phyloP scores from a whole-genome alignment of 2,797 vertebrate species.

The Chloroceryle amazona region DNA sequence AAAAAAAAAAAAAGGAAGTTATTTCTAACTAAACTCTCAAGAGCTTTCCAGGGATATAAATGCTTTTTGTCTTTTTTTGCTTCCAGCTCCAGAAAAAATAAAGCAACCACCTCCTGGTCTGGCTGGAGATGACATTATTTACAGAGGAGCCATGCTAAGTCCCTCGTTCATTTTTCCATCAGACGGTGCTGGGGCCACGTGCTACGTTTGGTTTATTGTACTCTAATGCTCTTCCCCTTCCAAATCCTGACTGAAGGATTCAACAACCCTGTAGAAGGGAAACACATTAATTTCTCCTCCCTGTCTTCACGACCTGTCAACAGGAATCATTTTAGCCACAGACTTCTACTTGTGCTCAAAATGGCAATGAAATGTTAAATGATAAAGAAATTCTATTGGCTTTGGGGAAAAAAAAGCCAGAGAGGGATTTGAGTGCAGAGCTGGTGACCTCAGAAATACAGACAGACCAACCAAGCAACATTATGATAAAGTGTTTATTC shows the following conservation, averaged over 20 bases:
- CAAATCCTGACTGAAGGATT: not conserved
- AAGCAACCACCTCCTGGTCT: not conserved
- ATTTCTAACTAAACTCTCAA: not conserved
- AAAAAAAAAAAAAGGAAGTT: not conserved
- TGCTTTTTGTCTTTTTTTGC: not conserved
- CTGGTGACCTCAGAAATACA: not conserved
- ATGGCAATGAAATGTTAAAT: too few species aligned
- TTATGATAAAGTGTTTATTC: slow-evolving; percentile 80
- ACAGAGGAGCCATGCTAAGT: not conserved
- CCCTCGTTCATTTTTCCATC: not conserved
- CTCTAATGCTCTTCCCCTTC: not conserved
- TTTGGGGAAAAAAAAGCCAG: not conserved
- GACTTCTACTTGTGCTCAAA: not conserved
- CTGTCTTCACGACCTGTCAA: not conserved
- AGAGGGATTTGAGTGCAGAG: not conserved
- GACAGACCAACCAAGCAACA: slow-evolving; percentile 50
- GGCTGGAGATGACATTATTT: not conserved
- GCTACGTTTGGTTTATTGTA: rapidly evolving
- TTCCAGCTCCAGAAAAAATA: not conserved
- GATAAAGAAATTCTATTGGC: not conserved
- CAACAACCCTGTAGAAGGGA: not conserved
- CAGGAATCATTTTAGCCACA: not conserved
- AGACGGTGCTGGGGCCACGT: not conserved
- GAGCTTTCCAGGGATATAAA: not conserved
- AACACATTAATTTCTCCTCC: not conserved